Evolutionary conservation across 1,140 invertebrate genomes (phyloP).

Genomic region (Ceratina calcarata): DNA sequence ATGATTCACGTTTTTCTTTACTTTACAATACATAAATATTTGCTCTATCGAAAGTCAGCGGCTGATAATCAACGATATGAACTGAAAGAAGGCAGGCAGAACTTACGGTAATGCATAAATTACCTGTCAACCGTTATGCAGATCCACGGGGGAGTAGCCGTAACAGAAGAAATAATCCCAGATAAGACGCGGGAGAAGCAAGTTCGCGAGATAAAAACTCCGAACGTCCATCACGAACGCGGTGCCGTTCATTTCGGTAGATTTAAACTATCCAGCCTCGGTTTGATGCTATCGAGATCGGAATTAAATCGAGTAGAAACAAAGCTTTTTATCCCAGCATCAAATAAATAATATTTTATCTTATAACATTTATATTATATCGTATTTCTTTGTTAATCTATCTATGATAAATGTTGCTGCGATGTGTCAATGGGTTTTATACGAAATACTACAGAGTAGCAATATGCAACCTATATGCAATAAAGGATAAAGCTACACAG

Average conservation of each 20-base stretch:
- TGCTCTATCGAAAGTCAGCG: no score
- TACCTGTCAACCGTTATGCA: constrained; percentile 34
- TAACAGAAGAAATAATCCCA: constrained; percentile 33
- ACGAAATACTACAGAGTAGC: no score
- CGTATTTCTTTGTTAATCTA: no score
- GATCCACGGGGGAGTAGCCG: constrained; percentile 24
- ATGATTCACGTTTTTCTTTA: no score
- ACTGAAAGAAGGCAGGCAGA: not conserved
- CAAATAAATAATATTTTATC: not conserved
- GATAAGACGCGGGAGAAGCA: constrained; percentile 23
- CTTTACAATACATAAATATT: no score
- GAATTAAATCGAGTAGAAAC: constrained; percentile 20
- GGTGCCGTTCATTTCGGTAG: constrained; percentile 15
- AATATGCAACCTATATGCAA: no score
- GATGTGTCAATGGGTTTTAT: no score
- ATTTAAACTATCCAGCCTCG: constrained; percentile 36
- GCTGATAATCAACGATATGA: not conserved
- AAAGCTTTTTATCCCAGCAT: not conserved
- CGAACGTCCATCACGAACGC: not conserved
- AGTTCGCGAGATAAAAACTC: constrained; percentile 35
- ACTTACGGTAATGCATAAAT: constrained; percentile 17
- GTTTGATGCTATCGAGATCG: constrained; percentile 6
- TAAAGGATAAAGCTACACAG: no score
- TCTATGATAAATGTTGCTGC: no score
- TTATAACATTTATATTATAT: no score